These are phyloP conservation scores for Steatocranus sp. DNA, from an alignment of 2,797 vertebrate species.

Conservation along the genomic window DNA sequence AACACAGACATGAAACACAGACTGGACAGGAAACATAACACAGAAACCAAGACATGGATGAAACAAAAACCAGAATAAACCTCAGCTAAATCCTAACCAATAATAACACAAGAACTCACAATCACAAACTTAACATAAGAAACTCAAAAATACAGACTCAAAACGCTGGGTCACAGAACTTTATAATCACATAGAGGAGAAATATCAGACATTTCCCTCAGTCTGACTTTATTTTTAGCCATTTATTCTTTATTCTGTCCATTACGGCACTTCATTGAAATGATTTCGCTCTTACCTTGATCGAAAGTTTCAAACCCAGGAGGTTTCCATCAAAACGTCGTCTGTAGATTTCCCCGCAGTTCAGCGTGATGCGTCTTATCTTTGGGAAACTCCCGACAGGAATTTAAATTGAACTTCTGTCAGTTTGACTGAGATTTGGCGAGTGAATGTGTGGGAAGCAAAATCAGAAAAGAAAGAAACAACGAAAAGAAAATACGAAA, in stretches of 20 bases:
- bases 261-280: neutral
- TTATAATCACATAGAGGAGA: neutral
- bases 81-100: neutral
- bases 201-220: neutral
- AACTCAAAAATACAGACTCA: neutral
- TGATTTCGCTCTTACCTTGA: neutral
- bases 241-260: neutral
- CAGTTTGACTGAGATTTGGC: neutral
- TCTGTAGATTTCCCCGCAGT: neutral
- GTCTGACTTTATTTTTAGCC: neutral
- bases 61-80: neutral
- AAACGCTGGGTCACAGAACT: neutral
- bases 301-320: neutral
- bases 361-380: neutral
- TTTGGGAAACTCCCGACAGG: neutral
- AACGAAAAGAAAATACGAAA: neutral
- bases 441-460: neutral
- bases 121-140: neutral
- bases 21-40: neutral
- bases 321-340: neutral
- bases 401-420: neutral
- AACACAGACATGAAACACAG: neutral
- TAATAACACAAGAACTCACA: neutral
- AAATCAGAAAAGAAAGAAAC: neutral
- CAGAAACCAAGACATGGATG: neutral